A percentile compares a stretch with the other conserved stretches of the same genome.
These are phyloP conservation scores for Lepidurus apus DNA, from an alignment of 1,140 invertebrate genomes.

Conservation along the genomic window DNA sequence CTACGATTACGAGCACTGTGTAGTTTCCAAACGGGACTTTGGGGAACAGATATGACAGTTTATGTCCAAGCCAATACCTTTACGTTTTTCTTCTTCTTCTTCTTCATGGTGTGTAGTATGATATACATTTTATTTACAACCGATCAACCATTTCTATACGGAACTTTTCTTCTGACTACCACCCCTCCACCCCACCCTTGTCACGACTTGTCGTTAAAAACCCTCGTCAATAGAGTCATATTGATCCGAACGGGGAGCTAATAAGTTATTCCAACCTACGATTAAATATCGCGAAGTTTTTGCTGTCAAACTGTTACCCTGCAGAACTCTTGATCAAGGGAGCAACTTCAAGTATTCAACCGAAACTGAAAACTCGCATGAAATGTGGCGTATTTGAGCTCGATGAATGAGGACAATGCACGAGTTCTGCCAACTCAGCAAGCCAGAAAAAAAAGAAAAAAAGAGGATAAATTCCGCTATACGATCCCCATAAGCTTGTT, in stretches of 20 bases:
- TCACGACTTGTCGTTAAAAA: background rate
- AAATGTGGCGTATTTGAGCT: background rate
- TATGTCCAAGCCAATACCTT: too few species aligned
- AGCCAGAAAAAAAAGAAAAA: background rate
- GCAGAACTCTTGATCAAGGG: background rate
- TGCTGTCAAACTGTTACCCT: background rate
- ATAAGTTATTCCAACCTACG: background rate
- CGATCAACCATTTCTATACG: background rate
- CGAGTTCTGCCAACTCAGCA: background rate
- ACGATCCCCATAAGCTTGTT: background rate
- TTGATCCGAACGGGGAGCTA: background rate
- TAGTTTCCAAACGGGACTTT: too few species aligned
- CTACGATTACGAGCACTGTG: too few species aligned
- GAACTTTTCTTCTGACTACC: background rate
- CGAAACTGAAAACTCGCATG: background rate
- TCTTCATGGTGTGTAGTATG: too few species aligned
- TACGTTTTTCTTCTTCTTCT: too few species aligned
- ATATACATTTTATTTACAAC: background rate
- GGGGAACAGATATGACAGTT: too few species aligned
- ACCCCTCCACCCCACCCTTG: background rate
- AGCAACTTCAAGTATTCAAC: background rate
- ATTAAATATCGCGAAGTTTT: background rate
- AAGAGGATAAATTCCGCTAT: background rate
- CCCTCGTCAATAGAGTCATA: background rate
- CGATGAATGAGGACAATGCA: background rate